Evolutionary conservation across 2,888 invertebrate genomes (phyloP), one percentile per base, ranked within the genome.

Genomic region (Azorinus chamasolen): DNA sequence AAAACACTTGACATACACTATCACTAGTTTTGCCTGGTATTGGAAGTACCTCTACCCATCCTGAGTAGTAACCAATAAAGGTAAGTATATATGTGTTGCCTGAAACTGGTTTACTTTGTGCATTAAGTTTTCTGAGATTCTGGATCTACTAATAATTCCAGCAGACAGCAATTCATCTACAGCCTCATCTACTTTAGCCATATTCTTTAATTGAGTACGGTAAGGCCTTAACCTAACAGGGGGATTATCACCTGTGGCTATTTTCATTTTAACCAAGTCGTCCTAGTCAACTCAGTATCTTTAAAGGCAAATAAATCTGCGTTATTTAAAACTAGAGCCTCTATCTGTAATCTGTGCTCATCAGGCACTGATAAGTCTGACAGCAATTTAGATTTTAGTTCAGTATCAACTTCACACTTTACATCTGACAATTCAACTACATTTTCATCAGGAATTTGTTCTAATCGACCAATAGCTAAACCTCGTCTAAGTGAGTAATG

Each of bases 71-170:
- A 53, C 48, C 27, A 32, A 43, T 43, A 27, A 74, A 58, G 45
- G 43, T 53, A 12, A 68, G n/a, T 18, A 74, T 68, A 57, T 68
- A 68, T 24, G n/a, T 53, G 57, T 71, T 65, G 8, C 64, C 65
- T 64, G 27, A 12, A 20, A 46, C 25, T 24, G 45, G 10, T 22
- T 59, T 59, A 12, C n/a, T 25, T 46, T 46, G n/a, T 14, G 18
- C 18, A 27, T 59, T 46, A 10, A 27, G 45, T 27, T 45, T 59
- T n/a, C 59, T 20, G 3, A n/a, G n/a, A n/a, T 25, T 27, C 53
- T 24, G 32, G 27, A n/a, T 25, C 53, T 53, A 25, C 20, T 8
- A 53, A 53, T 53, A 5, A 53, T 53, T 16, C 27, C 27, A 53
- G 53, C 53, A 3, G 25, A 2, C 16, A 53, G 39, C 54, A 14